phyloP scores from a whole-genome alignment of 2,797 vertebrate genomes.

The Xerus rutilus region DNA sequence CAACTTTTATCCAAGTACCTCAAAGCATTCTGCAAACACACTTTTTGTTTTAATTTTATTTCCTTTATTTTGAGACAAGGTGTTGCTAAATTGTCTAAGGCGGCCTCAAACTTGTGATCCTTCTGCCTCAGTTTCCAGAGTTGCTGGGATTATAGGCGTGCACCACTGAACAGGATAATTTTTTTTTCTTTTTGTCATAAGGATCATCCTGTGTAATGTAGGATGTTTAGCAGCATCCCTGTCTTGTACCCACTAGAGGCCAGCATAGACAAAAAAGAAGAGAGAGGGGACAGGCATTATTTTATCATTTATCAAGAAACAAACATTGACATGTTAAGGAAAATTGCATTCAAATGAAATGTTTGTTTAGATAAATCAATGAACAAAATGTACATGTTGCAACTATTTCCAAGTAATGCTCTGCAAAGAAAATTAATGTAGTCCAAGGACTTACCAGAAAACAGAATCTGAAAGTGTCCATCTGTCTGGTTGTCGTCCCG shows the following conservation, averaged over 20 bases:
- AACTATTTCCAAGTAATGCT: slow-evolving; percentile 49
- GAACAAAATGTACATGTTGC: not conserved
- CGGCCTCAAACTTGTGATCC: too few species aligned
- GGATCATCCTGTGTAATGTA: not conserved
- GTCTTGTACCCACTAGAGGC: not conserved
- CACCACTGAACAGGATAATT: too few species aligned
- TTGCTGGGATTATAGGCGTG: too few species aligned
- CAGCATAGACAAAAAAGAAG: not conserved
- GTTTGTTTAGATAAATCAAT: slow-evolving; percentile 59
- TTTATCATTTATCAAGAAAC: not conserved
- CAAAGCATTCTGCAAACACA: not conserved
- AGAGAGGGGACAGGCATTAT: not conserved
- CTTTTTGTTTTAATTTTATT: too few species aligned
- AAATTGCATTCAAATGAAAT: slow-evolving; percentile 28
- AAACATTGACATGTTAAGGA: slow-evolving; percentile 34
- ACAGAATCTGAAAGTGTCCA: not conserved
- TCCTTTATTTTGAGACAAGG: too few species aligned
- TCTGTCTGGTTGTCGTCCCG: not conserved
- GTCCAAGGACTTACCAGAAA: not conserved
- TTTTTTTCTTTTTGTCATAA: not conserved
- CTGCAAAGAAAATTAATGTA: not conserved
- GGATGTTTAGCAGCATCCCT: not conserved
- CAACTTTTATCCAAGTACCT: slow-evolving; percentile 65
- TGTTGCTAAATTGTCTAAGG: too few species aligned
- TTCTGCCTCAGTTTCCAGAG: too few species aligned